Conservation (phyloP, 2,797 vertebrate genomes). For the Phrynocephalus vlangalii region DNA sequence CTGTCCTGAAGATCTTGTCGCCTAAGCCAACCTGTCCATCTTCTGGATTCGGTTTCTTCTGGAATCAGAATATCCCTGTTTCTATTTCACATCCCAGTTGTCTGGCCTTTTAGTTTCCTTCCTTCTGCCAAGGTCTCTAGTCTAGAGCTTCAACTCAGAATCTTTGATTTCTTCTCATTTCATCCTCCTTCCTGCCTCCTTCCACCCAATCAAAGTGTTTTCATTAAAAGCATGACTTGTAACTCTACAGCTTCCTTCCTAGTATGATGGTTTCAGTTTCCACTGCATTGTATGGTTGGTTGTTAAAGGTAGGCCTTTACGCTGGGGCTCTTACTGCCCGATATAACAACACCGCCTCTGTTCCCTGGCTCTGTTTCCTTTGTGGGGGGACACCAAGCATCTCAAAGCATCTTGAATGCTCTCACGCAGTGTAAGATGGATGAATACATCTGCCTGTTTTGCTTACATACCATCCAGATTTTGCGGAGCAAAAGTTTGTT, state of each 20-base stretch:
- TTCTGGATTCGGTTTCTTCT: background rate
- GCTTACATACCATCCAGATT: too few species aligned
- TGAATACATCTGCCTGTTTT: too few species aligned
- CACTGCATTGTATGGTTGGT: background rate
- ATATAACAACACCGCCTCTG: background rate
- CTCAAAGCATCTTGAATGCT: background rate
- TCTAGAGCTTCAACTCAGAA: conserved; percentile 7
- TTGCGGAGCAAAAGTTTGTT: too few species aligned
- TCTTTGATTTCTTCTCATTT: background rate
- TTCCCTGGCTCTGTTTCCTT: background rate
- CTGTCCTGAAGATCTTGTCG: background rate
- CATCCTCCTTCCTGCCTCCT: background rate
- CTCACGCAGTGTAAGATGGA: too few species aligned
- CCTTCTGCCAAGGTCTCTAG: conserved; percentile 42
- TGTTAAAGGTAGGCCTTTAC: background rate
- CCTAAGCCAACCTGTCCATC: conserved; percentile 10
- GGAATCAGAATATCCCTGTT: conserved; percentile 1
- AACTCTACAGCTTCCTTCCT: background rate
- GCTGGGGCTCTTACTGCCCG: fast-evolving
- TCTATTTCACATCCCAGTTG: conserved; percentile 14
- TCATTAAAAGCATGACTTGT: background rate
- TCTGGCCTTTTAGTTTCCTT: conserved; percentile 23
- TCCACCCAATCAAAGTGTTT: background rate
- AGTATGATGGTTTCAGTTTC: background rate
- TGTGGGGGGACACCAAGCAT: background rate